These are phyloP conservation scores for Chrosomus eos DNA, from an alignment of 2,797 vertebrate genomes.

Conservation along the genomic window DNA sequence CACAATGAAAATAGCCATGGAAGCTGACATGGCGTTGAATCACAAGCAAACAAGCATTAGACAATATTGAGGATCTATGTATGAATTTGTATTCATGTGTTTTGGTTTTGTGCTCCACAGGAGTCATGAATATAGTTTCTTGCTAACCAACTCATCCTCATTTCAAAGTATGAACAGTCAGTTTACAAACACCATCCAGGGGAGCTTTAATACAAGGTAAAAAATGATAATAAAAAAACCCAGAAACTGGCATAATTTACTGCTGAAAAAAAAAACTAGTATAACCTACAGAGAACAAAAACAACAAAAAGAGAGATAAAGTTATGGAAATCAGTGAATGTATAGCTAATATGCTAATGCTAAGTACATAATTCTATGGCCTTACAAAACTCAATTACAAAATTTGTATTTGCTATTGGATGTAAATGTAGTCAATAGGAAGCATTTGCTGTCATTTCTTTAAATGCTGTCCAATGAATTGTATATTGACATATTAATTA, in stretches of 20 bases:
- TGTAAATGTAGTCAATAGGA: background rate
- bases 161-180: constrained; percentile 45
- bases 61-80: background rate
- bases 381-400: background rate
- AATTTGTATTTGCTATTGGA: background rate
- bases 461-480: background rate
- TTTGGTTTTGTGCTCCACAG: constrained; percentile 47
- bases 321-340: background rate
- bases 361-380: background rate
- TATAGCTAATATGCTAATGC: background rate
- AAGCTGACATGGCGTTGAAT: background rate
- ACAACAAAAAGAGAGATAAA: background rate
- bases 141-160: background rate
- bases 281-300: background rate
- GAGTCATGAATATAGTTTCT: constrained; percentile 23
- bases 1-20: background rate
- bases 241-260: background rate
- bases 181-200: constrained; percentile 58
- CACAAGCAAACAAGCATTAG: background rate
- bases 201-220: constrained; percentile 54
- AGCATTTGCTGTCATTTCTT: background rate
- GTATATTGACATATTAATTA: background rate
- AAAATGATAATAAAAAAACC: background rate
- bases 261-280: background rate
- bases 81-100: constrained; percentile 11